Evolutionary conservation across 37 sponge, comb jelly and placozoan genomes (phyloP).

Genomic region (Aphrocallistes beatrix): DNA sequence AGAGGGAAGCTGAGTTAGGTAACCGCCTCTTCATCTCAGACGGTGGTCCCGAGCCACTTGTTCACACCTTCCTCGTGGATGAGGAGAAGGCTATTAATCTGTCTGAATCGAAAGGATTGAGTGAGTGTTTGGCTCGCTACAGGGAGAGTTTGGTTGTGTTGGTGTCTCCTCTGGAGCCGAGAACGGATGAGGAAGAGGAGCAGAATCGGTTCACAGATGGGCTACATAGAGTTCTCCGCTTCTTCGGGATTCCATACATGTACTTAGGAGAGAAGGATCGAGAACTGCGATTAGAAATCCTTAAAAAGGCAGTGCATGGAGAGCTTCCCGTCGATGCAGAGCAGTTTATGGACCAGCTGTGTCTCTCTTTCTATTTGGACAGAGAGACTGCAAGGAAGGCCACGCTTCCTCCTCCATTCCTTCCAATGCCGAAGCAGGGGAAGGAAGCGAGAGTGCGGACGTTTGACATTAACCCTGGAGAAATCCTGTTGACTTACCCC

Average conservation of each 20-base stretch:
- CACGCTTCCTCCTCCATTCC: neutral
- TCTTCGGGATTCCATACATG: constrained; percentile 35
- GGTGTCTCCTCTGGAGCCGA: constrained; percentile 35
- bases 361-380: neutral
- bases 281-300: constrained; percentile 13
- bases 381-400: neutral
- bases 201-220: constrained; percentile 29
- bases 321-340: neutral
- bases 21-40: constrained; percentile 34
- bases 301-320: constrained; percentile 29
- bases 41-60: constrained; percentile 54
- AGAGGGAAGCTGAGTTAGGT: constrained; percentile 10
- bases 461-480: neutral
- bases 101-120: constrained; percentile 1
- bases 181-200: constrained; percentile 39
- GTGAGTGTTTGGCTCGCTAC: constrained; percentile 31
- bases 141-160: constrained; percentile 28
- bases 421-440: neutral
- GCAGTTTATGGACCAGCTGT: neutral
- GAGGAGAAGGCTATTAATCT: constrained; percentile 17
- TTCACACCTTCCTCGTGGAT: neutral
- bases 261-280: constrained; percentile 31
- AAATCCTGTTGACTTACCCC: neutral
- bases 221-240: constrained; percentile 23
- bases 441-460: neutral